Conservation (phyloP, 2,888 invertebrate genomes). For the Diloba caeruleocephala region DNA sequence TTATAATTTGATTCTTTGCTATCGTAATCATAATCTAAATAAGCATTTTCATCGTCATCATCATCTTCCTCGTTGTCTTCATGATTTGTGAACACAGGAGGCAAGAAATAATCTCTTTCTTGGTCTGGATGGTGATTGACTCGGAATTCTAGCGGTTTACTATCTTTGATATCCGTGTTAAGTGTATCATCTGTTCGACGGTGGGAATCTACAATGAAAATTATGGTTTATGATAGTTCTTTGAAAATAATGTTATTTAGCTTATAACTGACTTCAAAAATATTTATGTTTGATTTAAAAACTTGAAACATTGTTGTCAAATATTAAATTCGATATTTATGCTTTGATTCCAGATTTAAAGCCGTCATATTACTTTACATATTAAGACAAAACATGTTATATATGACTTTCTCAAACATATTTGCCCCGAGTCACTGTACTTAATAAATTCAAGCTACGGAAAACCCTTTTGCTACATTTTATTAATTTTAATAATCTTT, state of each 20-base stretch:
- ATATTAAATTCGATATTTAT: too few relatives aligned
- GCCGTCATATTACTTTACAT: too few relatives aligned
- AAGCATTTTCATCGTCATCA: conserved; percentile 75
- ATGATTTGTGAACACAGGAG: conserved; percentile 73
- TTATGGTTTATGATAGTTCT: conserved; percentile 1
- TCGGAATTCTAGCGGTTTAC: conserved; percentile 68
- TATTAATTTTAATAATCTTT: too few relatives aligned
- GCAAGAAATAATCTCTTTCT: conserved; percentile 77
- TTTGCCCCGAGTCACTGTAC: too few relatives aligned
- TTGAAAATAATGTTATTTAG: neutral
- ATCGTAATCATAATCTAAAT: conserved; percentile 83
- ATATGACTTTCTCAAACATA: too few relatives aligned
- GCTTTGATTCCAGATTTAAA: too few relatives aligned
- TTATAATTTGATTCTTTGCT: conserved; percentile 82
- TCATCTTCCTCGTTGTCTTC: conserved; percentile 80
- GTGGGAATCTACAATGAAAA: conserved; percentile 63
- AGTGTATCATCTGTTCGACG: conserved; percentile 66
- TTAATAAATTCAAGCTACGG: too few relatives aligned
- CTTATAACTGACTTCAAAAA: conserved; percentile 7
- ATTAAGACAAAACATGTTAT: too few relatives aligned
- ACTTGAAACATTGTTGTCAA: too few relatives aligned
- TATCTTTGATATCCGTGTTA: conserved; percentile 59
- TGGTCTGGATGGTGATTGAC: conserved; percentile 55
- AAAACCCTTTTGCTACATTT: too few relatives aligned
- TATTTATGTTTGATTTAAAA: neutral